A percentile compares a stretch with the other conserved stretches of the same genome.
These are phyloP conservation scores for Lymantria dispar DNA, from an alignment of 2,888 invertebrate species.

Conservation along the genomic window DNA sequence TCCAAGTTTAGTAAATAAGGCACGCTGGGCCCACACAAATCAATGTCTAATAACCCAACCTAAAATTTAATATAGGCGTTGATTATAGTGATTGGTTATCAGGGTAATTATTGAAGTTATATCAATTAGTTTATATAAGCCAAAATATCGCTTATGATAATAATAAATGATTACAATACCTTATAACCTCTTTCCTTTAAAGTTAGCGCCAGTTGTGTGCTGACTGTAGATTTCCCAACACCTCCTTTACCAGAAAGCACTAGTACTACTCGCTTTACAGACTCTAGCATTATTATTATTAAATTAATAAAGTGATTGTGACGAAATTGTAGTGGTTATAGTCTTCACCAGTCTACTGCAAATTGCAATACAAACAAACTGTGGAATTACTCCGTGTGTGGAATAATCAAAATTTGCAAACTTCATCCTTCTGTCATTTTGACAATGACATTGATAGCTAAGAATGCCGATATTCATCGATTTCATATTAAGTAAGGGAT, in stretches of 20 bases:
- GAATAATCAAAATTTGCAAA: too few relatives aligned
- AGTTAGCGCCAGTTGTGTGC: conserved; percentile 94
- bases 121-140: not conserved
- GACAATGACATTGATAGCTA: too few relatives aligned
- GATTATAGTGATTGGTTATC: not conserved
- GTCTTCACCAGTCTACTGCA: too few relatives aligned
- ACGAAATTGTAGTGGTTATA: too few relatives aligned
- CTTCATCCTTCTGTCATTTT: too few relatives aligned
- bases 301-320: not conserved
- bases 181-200: conserved; percentile 90
- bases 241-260: conserved; percentile 99
- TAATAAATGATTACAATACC: conserved; percentile 70
- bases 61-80: conserved; percentile 53
- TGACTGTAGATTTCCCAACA: conserved; percentile 98
- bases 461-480: too few relatives aligned
- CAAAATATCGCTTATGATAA: not conserved
- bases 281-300: conserved; percentile 84
- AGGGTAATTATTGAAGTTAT: not conserved
- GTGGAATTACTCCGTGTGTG: too few relatives aligned
- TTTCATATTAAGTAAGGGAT: too few relatives aligned
- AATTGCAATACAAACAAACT: too few relatives aligned
- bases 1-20: conserved; percentile 95
- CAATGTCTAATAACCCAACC: conserved; percentile 96
- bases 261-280: conserved; percentile 92
- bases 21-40: conserved; percentile 97